These are phyloP conservation scores for Elachura formosa DNA, from an alignment of 2,113 vertebrate genomes.

Conservation along the genomic window DNA sequence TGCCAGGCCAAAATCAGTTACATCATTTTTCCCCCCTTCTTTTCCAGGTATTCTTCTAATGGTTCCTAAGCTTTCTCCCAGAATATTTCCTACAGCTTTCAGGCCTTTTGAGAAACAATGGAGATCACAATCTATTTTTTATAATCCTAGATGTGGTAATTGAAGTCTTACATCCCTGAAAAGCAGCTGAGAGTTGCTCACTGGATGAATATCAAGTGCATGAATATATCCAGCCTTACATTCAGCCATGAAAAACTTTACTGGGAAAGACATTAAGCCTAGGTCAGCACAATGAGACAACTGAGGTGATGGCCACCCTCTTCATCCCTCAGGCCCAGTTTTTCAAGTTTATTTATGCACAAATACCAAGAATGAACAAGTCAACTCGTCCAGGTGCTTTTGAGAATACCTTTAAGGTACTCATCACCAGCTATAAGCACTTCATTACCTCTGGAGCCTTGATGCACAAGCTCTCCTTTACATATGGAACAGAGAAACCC, in stretches of 20 bases:
- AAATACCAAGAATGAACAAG: not conserved
- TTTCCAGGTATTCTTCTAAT: conserved; percentile 23
- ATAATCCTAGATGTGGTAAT: not conserved
- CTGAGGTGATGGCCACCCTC: not conserved
- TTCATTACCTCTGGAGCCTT: not conserved
- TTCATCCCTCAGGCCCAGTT: not conserved
- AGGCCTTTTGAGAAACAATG: not conserved
- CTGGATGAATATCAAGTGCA: not conserved
- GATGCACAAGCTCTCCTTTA: not conserved
- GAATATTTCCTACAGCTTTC: not conserved
- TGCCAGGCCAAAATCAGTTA: not conserved
- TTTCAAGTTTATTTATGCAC: not conserved
- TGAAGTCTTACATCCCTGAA: not conserved
- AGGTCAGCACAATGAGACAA: not conserved
- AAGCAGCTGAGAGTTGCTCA: not conserved
- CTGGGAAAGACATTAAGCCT: not conserved
- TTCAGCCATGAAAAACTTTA: not conserved
- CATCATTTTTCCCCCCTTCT: not conserved
- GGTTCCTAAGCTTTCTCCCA: not conserved
- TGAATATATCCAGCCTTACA: not conserved
- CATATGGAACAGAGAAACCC: not conserved
- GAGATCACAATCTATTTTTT: not conserved
- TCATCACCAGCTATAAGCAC: not conserved
- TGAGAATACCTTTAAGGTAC: not conserved
- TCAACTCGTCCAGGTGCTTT: not conserved